Base-by-base conservation (phyloP, 2,797 vertebrate species). In the Philypnodon macrostomus region DNA sequence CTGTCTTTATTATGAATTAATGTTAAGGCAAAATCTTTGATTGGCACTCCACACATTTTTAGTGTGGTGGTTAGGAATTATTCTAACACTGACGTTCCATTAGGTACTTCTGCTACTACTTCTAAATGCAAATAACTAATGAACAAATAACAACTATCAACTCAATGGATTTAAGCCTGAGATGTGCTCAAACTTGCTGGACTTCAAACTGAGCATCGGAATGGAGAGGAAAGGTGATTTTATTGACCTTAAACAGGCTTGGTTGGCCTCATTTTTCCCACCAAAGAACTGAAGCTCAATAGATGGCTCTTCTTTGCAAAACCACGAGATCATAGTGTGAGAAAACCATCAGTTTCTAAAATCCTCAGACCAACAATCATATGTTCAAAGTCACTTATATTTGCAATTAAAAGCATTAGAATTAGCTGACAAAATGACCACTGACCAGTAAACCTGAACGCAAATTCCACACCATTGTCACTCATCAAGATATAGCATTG, bases 401-500 rank as follows among this genome's bases (percentile, higher is more conserved):
- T 34, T 17, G 15, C 34, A 39, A 24, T 41, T 41, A 9, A 13
- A 24, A 13, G 19, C 39, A 10, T 26, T 15, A 26, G 13, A 27
- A 16, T 19, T 41, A 27, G 67, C 33, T 56, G 16, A 61, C 45
- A 41, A 62, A 59, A 71, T 17, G 58, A n/a, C 21, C 6, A 23
- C 12, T 39, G 19, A 23, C 21, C 37, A 24, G 5, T 41, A 7
- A 14, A 41, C 19, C 13, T n/a, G n/a, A n/a, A 64, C 47, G 37
- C 36, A 39, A 45, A 64, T 44, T 38, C 31, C 63, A 82, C 65
- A 70, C 42, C 41, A 46, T 53, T 38, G 69, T 64, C 66, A 74
- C 70, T 66, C 73, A 70, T 70, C 72, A 70, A 64, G 41, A 65
- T 67, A 68, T 51, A 80, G 62, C 65, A 70, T 75, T 68, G 40